These are phyloP conservation scores for Tholera decimalis DNA, from an alignment of 2,888 invertebrate species.

Conservation along the genomic window DNA sequence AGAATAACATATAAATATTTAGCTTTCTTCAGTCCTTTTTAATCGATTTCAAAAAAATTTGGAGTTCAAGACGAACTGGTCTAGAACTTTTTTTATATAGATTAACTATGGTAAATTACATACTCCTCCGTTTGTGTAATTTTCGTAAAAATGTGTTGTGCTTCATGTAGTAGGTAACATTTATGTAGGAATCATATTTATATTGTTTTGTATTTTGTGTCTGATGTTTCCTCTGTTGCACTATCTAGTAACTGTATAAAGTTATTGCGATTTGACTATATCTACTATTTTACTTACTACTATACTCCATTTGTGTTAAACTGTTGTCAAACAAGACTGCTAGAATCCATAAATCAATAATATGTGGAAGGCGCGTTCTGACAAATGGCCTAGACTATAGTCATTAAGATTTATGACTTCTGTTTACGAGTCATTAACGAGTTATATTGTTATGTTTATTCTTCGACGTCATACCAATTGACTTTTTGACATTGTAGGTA, in stretches of 20 bases:
- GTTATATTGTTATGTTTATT: conserved; percentile 14
- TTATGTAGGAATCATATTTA: too few species aligned
- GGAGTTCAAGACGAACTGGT: too few species aligned
- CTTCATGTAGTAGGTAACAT: too few species aligned
- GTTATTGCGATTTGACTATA: neutral
- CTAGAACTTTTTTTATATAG: too few species aligned
- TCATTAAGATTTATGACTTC: conserved; percentile 34
- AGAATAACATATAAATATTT: too few species aligned
- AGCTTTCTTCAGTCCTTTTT: too few species aligned
- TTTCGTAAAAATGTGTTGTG: too few species aligned
- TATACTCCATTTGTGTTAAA: neutral
- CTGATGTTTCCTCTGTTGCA: too few species aligned
- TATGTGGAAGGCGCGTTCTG: neutral
- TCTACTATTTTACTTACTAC: too few species aligned
- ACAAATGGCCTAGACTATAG: neutral
- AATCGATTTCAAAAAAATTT: too few species aligned
- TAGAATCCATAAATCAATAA: conserved; percentile 2
- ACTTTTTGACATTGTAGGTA: conserved; percentile 24
- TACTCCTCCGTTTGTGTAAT: too few species aligned
- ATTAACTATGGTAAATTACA: too few species aligned
- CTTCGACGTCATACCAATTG: conserved; percentile 53
- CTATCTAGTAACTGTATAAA: neutral
- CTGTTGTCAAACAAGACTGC: neutral
- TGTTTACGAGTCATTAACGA: conserved; percentile 13
- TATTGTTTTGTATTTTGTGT: neutral